Percentiles rank a stretch among this genome's conserved stretches.
Evolutionary conservation across 1,140 invertebrate species (phyloP).

Genomic region (Rhyzopertha dominica): DNA sequence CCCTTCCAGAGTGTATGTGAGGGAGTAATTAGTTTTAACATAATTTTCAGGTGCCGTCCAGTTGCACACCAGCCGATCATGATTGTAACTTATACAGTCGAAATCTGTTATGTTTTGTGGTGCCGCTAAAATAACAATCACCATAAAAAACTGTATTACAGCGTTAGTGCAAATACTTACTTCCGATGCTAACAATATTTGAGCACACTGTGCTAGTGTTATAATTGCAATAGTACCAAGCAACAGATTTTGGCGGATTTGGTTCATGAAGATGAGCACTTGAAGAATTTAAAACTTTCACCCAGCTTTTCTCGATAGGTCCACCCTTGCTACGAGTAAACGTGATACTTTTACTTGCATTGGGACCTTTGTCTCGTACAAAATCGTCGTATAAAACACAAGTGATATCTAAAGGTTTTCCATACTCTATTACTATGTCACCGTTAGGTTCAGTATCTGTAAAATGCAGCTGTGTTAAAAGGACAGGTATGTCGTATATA

Average conservation of each 20-base stretch:
- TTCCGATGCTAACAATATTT: conserved; percentile 25
- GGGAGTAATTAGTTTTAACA: conserved; percentile 51
- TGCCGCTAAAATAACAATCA: conserved; percentile 34
- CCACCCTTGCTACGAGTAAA: conserved; percentile 14
- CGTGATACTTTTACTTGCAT: conserved; percentile 19
- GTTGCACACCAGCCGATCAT: conserved; percentile 59
- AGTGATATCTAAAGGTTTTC: conserved; percentile 25
- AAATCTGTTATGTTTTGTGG: conserved; percentile 58
- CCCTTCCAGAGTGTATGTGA: conserved; percentile 50
- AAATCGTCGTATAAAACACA: conserved; percentile 20
- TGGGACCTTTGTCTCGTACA: conserved; percentile 5
- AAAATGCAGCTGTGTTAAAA: no score
- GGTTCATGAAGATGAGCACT: no score
- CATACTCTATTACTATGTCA: conserved; percentile 23
- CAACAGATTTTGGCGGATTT: no score
- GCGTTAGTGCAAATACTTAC: conserved; percentile 18
- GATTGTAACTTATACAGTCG: conserved; percentile 60
- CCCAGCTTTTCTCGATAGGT: conserved; percentile 19
- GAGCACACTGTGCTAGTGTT: conserved; percentile 16
- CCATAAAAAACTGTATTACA: background rate
- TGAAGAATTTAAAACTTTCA: background rate
- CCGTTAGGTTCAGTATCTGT: conserved; percentile 23
- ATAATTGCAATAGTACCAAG: no score
- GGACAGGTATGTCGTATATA: no score
- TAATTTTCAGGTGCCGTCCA: conserved; percentile 52